These are phyloP conservation scores for Gulo gulo DNA, from an alignment of 2,113 vertebrate genomes.

Conservation along the genomic window DNA sequence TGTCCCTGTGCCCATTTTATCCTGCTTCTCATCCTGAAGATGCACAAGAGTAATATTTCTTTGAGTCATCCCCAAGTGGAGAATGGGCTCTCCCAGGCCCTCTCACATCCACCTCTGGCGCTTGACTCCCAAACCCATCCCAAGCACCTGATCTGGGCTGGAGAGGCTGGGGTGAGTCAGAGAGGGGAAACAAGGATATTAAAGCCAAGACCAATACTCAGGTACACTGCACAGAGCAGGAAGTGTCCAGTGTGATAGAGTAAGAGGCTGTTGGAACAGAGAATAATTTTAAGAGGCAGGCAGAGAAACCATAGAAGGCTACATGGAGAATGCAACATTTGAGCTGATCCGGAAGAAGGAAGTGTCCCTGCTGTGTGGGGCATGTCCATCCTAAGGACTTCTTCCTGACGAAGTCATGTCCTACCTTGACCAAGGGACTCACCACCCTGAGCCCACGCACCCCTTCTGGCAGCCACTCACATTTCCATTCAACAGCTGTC, in stretches of 20 bases:
- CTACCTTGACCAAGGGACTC: background rate
- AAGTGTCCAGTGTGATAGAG: background rate
- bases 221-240: background rate
- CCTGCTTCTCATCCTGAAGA: background rate
- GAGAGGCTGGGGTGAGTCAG: background rate
- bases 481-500: background rate
- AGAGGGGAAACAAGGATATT: background rate
- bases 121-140: background rate
- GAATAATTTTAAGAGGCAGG: background rate
- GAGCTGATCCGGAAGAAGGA: background rate
- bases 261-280: background rate
- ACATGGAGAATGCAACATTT: background rate
- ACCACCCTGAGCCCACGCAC: too few relatives aligned
- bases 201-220: background rate
- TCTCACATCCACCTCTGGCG: background rate
- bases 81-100: background rate
- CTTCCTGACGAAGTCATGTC: background rate
- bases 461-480: rapidly evolving
- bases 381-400: background rate
- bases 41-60: background rate
- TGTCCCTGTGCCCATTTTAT: background rate
- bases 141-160: background rate
- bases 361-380: background rate
- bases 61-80: background rate
- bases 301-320: background rate